Conservation (phyloP, 2,888 invertebrate species). For the Eilema griseolum region DNA sequence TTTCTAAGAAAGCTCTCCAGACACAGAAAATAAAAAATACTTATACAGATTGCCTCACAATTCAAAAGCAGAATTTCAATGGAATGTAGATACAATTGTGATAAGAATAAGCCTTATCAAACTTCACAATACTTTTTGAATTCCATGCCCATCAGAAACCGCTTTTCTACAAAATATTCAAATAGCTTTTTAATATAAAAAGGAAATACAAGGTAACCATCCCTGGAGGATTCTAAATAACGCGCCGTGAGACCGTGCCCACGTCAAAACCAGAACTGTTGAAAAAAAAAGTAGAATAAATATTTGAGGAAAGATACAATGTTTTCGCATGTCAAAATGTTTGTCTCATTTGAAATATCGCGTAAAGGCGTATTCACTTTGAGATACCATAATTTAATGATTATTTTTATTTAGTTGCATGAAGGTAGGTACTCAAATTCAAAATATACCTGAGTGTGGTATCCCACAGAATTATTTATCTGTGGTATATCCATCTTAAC, state of each 20-base stretch:
- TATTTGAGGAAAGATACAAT: slow-evolving; percentile 14
- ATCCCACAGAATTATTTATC: too few relatives aligned
- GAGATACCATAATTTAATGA: not conserved
- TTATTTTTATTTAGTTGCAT: not conserved
- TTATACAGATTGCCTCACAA: not conserved
- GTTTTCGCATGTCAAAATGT: slow-evolving; percentile 20
- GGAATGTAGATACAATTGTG: not conserved
- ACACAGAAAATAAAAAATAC: not conserved
- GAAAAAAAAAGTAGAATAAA: slow-evolving; percentile 11
- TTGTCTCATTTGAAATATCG: slow-evolving; percentile 18
- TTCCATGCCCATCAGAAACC: not conserved
- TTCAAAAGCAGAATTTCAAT: not conserved
- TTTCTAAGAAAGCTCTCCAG: not conserved
- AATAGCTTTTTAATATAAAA: not conserved
- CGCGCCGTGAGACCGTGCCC: not conserved
- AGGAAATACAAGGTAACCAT: not conserved
- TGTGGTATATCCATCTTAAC: too few relatives aligned
- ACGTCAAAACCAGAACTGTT: not conserved
- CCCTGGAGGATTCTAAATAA: slow-evolving; percentile 14
- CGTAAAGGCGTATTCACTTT: not conserved
- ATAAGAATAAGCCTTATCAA: not conserved
- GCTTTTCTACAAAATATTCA: not conserved
- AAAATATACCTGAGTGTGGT: too few relatives aligned
- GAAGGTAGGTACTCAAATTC: too few relatives aligned
- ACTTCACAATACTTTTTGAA: not conserved